Conservation (phyloP, 92 coral and sea anemone species). For the Galaxea fascicularis region DNA sequence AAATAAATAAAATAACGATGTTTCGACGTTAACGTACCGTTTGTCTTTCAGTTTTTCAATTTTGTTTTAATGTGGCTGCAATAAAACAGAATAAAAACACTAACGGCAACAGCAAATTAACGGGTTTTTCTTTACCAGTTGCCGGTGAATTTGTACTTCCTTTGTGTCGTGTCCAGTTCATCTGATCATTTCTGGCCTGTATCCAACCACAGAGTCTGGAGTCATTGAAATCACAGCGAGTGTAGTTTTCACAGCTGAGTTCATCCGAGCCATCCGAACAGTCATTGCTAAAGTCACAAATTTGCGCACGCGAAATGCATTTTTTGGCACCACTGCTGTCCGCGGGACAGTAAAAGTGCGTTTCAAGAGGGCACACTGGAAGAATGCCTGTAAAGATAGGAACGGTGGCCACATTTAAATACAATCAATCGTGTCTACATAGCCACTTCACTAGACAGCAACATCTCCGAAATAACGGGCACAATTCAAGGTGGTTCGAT, state of each 20-base stretch:
- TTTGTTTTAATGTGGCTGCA: too few relatives aligned
- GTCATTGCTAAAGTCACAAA: conserved; percentile 77
- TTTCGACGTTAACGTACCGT: too few relatives aligned
- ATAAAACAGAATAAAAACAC: not conserved
- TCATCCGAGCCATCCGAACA: conserved; percentile 90
- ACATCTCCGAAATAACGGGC: not conserved
- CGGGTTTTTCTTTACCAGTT: conserved; percentile 54
- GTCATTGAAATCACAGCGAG: conserved; percentile 78
- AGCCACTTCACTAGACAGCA: not conserved
- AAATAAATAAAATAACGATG: too few relatives aligned
- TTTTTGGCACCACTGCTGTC: conserved; percentile 35
- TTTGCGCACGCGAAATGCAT: conserved; percentile 82
- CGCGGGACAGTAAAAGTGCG: conserved; percentile 73
- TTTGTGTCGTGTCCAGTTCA: conserved; percentile 84
- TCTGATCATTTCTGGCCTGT: conserved; percentile 68
- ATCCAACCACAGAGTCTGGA: conserved; percentile 73
- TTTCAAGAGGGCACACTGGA: conserved; percentile 76
- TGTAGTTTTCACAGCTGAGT: conserved; percentile 71
- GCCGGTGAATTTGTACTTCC: conserved; percentile 51
- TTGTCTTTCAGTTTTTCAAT: too few relatives aligned
- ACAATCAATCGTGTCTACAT: not conserved
- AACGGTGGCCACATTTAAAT: not conserved
- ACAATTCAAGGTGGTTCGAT: too few relatives aligned
- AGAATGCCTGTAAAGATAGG: conserved; percentile 57
- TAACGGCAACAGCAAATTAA: not conserved